These are phyloP conservation scores for Cantharis rustica DNA, from an alignment of 2,888 invertebrate species.

Conservation along the genomic window DNA sequence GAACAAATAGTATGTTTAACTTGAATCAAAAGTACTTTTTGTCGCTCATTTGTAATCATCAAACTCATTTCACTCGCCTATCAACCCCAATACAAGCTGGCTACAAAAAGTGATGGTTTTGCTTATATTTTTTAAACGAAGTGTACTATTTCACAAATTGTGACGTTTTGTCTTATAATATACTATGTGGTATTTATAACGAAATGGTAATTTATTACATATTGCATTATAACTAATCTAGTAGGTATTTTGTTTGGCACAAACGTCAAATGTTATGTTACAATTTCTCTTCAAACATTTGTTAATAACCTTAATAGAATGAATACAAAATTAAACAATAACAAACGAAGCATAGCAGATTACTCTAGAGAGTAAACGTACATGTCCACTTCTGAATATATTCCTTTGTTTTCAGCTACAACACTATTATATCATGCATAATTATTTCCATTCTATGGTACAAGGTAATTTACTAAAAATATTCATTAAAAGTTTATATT, in stretches of 20 bases:
- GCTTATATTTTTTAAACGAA: no score
- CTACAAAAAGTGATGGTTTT: no score
- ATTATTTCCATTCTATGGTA: neutral
- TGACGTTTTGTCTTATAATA: no score
- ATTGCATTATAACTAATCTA: neutral
- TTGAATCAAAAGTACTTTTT: no score
- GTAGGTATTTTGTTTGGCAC: neutral
- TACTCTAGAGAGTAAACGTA: neutral
- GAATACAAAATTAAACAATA: neutral
- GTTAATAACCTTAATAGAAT: neutral
- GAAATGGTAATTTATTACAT: neutral
- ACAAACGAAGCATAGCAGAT: neutral
- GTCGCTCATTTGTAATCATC: no score
- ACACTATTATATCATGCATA: neutral
- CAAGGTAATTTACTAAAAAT: no score
- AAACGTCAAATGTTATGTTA: neutral
- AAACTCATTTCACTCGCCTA: no score
- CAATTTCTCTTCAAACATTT: neutral
- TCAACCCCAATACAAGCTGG: no score
- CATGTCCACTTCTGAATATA: neutral
- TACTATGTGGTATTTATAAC: neutral
- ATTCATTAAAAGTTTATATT: no score
- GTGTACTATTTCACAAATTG: no score
- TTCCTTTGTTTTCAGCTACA: neutral
- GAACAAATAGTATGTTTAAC: no score